Evolutionary conservation across 1,140 invertebrate genomes (phyloP).

Genomic region (Papilio polyxenes): DNA sequence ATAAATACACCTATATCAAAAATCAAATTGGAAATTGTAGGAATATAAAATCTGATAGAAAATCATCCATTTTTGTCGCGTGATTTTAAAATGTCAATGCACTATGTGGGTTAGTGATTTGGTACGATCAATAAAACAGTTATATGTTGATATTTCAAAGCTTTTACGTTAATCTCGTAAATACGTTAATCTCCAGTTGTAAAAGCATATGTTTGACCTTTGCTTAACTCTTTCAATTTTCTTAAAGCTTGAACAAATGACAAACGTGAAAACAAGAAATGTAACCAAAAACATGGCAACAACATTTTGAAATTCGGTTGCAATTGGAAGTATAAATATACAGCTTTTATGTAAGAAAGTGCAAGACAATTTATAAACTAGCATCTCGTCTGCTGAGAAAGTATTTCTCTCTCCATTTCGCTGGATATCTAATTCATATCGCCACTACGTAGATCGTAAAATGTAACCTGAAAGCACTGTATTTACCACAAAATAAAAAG

Average conservation of each 20-base stretch:
- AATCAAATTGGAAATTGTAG: background rate
- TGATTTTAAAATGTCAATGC: constrained; percentile 16
- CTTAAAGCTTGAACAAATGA: background rate
- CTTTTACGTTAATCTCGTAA: no score
- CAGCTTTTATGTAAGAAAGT: constrained; percentile 1
- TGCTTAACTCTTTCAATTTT: background rate
- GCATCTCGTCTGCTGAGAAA: background rate
- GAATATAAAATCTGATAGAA: background rate
- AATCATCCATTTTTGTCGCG: background rate
- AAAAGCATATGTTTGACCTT: background rate
- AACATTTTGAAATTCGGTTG: background rate
- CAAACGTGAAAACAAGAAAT: background rate
- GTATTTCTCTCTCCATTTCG: background rate
- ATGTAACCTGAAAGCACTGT: background rate
- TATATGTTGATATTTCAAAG: background rate
- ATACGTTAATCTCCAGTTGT: background rate
- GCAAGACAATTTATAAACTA: background rate
- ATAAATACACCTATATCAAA: background rate
- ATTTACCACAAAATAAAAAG: background rate
- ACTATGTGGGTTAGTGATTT: constrained; percentile 17
- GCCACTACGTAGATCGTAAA: background rate
- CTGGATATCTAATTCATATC: constrained; percentile 8
- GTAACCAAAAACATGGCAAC: background rate
- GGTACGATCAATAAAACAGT: constrained; percentile 15
- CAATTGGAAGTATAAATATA: background rate